phyloP scores from a whole-genome alignment of 1,140 invertebrate genomes.

The Homalodisca vitripennis region DNA sequence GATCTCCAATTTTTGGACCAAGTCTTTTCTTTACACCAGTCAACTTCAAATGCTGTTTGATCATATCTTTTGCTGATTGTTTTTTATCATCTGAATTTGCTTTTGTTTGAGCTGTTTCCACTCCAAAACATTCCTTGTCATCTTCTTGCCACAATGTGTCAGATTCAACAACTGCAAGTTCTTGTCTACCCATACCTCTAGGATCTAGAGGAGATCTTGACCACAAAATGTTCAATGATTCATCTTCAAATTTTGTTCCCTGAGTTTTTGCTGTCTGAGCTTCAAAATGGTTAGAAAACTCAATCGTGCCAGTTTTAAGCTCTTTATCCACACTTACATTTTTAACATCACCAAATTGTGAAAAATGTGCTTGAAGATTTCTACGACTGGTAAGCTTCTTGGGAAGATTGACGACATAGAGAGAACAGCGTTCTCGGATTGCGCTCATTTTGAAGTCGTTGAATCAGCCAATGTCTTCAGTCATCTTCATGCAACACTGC shows the following conservation, averaged over 20 bases:
- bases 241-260: not conserved
- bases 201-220: constrained; percentile 6
- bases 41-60: not conserved
- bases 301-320: too few relatives aligned
- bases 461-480: too few relatives aligned
- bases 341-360: too few relatives aligned
- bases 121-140: constrained; percentile 27
- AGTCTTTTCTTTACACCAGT: not conserved
- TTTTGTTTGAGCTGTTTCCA: not conserved
- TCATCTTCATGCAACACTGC: too few relatives aligned
- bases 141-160: constrained; percentile 12
- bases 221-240: constrained; percentile 6
- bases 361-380: too few relatives aligned
- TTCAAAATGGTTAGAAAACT: constrained; percentile 10
- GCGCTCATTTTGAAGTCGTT: too few relatives aligned
- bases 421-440: too few relatives aligned
- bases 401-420: too few relatives aligned
- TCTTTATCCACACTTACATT: too few relatives aligned
- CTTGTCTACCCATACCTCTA: not conserved
- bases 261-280: constrained; percentile 8
- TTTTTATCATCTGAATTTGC: not conserved
- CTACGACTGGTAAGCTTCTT: too few relatives aligned
- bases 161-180: not conserved
- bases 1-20: not conserved
- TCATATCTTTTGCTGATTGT: not conserved